These are phyloP conservation scores for Hipparchia semele DNA, from an alignment of 2,888 invertebrate species.

Conservation along the genomic window DNA sequence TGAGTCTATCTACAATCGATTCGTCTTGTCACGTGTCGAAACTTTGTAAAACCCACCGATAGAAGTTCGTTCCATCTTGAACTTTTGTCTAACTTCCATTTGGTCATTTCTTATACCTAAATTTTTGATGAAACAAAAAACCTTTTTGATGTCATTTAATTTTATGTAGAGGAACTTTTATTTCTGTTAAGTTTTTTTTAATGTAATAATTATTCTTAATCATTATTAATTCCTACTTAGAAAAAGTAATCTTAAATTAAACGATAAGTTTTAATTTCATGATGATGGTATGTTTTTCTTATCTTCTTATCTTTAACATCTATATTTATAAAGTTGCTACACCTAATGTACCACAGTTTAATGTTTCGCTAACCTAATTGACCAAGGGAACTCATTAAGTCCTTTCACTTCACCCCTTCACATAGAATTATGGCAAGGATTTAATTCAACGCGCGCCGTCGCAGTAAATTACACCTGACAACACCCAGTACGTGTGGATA, in stretches of 20 bases:
- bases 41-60: neutral
- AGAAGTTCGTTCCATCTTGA: neutral
- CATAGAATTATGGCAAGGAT: constrained; percentile 48
- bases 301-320: too few species aligned
- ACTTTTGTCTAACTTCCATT: neutral
- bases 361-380: constrained; percentile 41
- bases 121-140: too few species aligned
- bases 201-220: too few species aligned
- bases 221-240: neutral
- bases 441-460: constrained; percentile 48
- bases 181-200: too few species aligned
- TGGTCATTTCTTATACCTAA: neutral
- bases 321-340: neutral
- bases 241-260: too few species aligned
- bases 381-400: constrained; percentile 39
- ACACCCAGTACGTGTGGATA: constrained; percentile 40
- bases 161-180: too few species aligned
- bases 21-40: neutral
- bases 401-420: constrained; percentile 42
- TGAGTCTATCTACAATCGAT: neutral
- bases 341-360: neutral
- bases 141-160: too few species aligned
- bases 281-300: too few species aligned
- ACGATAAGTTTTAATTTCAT: too few species aligned
- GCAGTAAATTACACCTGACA: constrained; percentile 53